These are phyloP conservation scores for Euplexia lucipara DNA, from an alignment of 2,888 invertebrate species.

Conservation along the genomic window DNA sequence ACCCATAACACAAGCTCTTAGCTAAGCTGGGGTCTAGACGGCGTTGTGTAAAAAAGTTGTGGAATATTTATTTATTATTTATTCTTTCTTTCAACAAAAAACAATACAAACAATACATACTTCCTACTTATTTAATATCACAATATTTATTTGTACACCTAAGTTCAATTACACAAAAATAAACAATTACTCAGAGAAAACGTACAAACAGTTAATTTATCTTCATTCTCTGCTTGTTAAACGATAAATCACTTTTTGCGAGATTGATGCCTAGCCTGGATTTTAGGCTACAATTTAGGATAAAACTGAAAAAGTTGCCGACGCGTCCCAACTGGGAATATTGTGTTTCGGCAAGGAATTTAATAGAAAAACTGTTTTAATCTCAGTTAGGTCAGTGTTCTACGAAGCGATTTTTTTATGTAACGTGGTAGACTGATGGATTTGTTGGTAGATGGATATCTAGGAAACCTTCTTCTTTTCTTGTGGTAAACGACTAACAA, in stretches of 20 bases:
- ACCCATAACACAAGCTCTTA: no score
- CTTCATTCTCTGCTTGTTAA: conserved; percentile 50
- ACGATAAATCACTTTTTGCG: conserved; percentile 61
- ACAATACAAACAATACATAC: no score
- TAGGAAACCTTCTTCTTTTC: no score
- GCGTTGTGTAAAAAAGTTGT: no score
- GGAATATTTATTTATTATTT: no score
- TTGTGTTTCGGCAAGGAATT: conserved; percentile 15
- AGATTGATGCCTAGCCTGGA: conserved; percentile 61
- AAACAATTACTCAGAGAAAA: conserved; percentile 47
- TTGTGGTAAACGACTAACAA: no score
- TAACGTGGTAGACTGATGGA: no score
- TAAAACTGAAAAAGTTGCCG: conserved; percentile 43
- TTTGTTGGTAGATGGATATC: background rate
- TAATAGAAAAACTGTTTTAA: conserved; percentile 45
- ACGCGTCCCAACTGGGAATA: conserved; percentile 32
- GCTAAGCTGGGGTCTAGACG: no score
- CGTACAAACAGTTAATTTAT: conserved; percentile 49
- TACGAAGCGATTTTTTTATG: background rate
- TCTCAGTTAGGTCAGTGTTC: conserved; percentile 2
- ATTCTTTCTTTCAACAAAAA: no score
- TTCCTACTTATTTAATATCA: background rate
- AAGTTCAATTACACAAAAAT: conserved; percentile 27
- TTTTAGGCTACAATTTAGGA: conserved; percentile 44
- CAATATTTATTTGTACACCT: background rate